Evolutionary conservation across 2,113 vertebrate genomes (phyloP).

Genomic region (Poeciliopsis turrubarensis): DNA sequence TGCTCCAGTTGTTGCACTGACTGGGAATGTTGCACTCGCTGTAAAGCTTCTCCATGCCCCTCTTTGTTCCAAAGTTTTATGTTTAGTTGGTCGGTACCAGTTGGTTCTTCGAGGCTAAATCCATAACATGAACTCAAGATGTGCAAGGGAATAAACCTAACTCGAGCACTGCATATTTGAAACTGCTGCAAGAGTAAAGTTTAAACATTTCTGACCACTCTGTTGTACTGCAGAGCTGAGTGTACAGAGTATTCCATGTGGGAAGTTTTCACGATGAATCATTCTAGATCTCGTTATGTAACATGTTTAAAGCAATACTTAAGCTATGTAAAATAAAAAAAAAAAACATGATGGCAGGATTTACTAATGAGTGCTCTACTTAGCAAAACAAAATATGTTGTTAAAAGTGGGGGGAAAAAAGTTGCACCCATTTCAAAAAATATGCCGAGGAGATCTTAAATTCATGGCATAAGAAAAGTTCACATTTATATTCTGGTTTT

Average conservation of each 20-base stretch:
- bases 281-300: not conserved
- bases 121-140: slow-evolving; percentile 34
- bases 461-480: no score
- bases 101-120: slow-evolving; percentile 14
- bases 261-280: not conserved
- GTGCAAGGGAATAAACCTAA: not conserved
- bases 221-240: not conserved
- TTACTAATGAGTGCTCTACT: no score
- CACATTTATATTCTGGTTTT: no score
- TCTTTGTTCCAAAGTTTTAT: slow-evolving; percentile 23
- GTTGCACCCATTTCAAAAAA: no score
- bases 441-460: no score
- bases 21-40: slow-evolving; percentile 32
- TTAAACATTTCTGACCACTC: not conserved
- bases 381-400: no score
- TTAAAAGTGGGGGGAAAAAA: no score
- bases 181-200: not conserved
- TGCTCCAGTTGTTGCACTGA: slow-evolving; percentile 51
- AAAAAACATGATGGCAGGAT: not conserved
- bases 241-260: not conserved
- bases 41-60: slow-evolving; percentile 19
- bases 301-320: not conserved
- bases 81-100: slow-evolving; percentile 23
- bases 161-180: not conserved
- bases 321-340: not conserved